These are phyloP conservation scores for Pygoscelis adeliae DNA, from an alignment of 2,113 vertebrate species.

Conservation along the genomic window DNA sequence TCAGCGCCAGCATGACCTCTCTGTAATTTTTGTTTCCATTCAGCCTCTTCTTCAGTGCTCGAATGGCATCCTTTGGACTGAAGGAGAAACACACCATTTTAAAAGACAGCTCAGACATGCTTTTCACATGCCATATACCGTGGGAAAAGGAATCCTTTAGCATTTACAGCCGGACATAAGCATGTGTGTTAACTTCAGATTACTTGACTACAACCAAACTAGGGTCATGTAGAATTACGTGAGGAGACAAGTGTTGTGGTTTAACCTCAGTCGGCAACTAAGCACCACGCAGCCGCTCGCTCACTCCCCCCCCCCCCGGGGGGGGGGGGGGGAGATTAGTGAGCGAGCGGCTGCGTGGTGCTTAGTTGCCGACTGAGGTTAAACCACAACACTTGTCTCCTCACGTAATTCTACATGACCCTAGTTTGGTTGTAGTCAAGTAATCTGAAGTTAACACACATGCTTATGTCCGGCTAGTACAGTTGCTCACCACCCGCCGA, in stretches of 20 bases:
- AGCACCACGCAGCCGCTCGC: too few species aligned
- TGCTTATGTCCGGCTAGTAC: too few species aligned
- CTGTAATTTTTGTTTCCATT: conserved; percentile 96
- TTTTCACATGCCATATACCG: background rate
- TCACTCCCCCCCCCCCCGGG: too few species aligned
- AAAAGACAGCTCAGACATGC: background rate
- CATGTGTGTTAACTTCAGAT: background rate
- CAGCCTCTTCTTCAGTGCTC: conserved; percentile 94
- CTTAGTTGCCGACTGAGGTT: too few species aligned
- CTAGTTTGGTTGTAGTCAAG: too few species aligned
- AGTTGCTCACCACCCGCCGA: too few species aligned
- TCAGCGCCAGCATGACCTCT: conserved; percentile 96
- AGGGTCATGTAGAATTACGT: background rate
- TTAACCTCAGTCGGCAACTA: too few species aligned
- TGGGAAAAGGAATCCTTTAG: background rate
- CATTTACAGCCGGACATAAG: background rate
- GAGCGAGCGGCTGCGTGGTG: too few species aligned
- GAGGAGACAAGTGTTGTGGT: background rate
- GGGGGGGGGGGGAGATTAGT: too few species aligned
- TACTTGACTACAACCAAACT: background rate
- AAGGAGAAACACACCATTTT: conserved; percentile 15
- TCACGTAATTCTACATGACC: too few species aligned
- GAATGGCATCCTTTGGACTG: conserved; percentile 96
- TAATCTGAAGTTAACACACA: too few species aligned
- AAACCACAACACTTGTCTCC: too few species aligned